These are phyloP conservation scores for Enteromius radiatus DNA, from an alignment of 2,797 vertebrate genomes.

Conservation along the genomic window DNA sequence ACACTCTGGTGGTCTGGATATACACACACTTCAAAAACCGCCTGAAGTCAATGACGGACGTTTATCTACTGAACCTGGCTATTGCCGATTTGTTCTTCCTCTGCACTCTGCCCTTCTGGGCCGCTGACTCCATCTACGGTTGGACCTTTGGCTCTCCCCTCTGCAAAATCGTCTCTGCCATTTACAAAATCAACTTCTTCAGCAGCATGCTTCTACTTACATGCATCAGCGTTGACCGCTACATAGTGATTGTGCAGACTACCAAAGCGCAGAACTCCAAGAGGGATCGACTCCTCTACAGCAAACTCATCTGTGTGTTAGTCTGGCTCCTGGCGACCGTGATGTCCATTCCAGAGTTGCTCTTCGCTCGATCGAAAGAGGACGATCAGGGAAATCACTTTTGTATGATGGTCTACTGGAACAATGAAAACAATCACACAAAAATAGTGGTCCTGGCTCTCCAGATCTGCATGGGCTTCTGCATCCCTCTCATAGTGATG, in stretches of 20 bases:
- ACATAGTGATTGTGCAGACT: slow-evolving; percentile 81
- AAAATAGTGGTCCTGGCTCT: slow-evolving; percentile 77
- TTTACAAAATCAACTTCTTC: slow-evolving; percentile 91
- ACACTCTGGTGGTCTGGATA: slow-evolving; percentile 82
- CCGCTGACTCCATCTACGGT: slow-evolving; percentile 71
- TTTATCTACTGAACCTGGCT: slow-evolving; percentile 85
- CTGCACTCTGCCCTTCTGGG: slow-evolving; percentile 88
- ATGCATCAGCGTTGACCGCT: slow-evolving; percentile 89
- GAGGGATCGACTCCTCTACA: slow-evolving; percentile 71
- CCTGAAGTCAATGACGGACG: slow-evolving; percentile 85
- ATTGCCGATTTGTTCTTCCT: slow-evolving; percentile 88
- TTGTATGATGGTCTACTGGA: slow-evolving; percentile 79
- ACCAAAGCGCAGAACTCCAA: slow-evolving; percentile 76
- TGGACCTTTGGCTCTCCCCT: slow-evolving; percentile 80
- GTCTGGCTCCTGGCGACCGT: slow-evolving; percentile 79
- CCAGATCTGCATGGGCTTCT: slow-evolving; percentile 86
- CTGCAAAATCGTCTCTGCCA: slow-evolving; percentile 81
- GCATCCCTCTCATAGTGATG: slow-evolving; percentile 85
- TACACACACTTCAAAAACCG: slow-evolving; percentile 79
- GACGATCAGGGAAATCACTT: slow-evolving; percentile 36
- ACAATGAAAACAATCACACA: slow-evolving; percentile 60
- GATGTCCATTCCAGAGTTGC: slow-evolving; percentile 82
- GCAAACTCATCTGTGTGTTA: slow-evolving; percentile 74
- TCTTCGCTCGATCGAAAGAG: slow-evolving; percentile 67
- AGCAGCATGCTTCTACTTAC: slow-evolving; percentile 85